phyloP scores from a whole-genome alignment of 2,113 vertebrate species.

The Limanda limanda region DNA sequence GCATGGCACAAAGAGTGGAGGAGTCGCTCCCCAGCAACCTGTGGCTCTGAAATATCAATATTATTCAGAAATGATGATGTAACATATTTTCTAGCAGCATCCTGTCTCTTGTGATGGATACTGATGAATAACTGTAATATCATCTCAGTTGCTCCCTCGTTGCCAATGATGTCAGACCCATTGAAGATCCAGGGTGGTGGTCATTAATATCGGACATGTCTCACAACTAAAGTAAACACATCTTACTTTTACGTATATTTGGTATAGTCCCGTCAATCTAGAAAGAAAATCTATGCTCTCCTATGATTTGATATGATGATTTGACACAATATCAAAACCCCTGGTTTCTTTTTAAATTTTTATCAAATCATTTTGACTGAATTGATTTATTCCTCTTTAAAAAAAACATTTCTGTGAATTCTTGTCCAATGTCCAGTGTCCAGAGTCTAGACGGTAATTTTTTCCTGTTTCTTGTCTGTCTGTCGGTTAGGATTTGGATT shows the following conservation, averaged over 20 bases:
- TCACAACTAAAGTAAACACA: background rate
- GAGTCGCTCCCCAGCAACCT: slow-evolving; percentile 28
- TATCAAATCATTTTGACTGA: background rate
- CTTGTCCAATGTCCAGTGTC: too few species aligned
- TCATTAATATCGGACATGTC: background rate
- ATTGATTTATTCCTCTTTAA: too few species aligned
- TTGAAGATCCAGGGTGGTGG: background rate
- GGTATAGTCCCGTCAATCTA: background rate
- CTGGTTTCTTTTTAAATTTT: background rate
- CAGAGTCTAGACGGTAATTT: too few species aligned
- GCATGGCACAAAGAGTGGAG: slow-evolving; percentile 34
- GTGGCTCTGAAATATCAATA: slow-evolving; percentile 14
- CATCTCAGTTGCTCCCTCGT: background rate
- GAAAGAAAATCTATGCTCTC: background rate
- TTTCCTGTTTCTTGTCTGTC: too few species aligned
- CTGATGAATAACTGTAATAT: slow-evolving; percentile 8
- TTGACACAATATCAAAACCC: background rate
- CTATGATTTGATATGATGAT: background rate
- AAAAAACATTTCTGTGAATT: too few species aligned
- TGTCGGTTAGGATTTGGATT: too few species aligned
- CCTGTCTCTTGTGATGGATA: background rate
- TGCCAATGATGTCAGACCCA: background rate
- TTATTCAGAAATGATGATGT: slow-evolving; percentile 10
- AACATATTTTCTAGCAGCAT: background rate
- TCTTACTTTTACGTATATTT: background rate